A percentile compares a stretch with the other conserved stretches of the same genome.
phyloP scores from a whole-genome alignment of 2,113 vertebrate genomes.

The Pagrus major region DNA sequence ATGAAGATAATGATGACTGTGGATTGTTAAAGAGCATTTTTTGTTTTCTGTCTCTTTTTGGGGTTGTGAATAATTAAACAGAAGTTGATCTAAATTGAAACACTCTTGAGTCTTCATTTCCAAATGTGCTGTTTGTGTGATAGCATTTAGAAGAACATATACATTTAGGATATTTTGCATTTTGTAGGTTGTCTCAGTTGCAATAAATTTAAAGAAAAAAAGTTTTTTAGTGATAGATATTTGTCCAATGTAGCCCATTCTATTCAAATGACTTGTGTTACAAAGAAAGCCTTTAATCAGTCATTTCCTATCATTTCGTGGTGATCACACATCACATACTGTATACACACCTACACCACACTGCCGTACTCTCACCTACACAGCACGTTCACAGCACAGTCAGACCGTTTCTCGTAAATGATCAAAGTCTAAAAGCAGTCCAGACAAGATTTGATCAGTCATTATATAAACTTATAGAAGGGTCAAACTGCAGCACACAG shows the following conservation, averaged over 20 bases:
- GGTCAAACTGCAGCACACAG: too few species aligned
- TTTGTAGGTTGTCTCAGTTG: too few species aligned
- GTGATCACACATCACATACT: not conserved
- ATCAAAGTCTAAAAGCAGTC: not conserved
- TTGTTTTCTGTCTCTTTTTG: constrained; percentile 67
- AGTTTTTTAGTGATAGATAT: too few species aligned
- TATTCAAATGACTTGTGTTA: not conserved
- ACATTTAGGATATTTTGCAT: not conserved
- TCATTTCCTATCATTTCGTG: too few species aligned
- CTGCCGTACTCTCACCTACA: not conserved
- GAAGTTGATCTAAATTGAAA: constrained; percentile 72
- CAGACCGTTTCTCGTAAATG: not conserved
- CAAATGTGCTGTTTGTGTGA: not conserved
- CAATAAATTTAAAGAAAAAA: too few species aligned
- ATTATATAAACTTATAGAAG: too few species aligned
- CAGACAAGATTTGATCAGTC: not conserved
- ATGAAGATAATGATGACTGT: constrained; percentile 59
- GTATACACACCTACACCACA: not conserved
- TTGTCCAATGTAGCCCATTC: not conserved
- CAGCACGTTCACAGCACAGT: not conserved
- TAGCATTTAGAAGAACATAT: not conserved
- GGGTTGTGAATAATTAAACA: constrained; percentile 83
- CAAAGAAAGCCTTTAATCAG: not conserved
- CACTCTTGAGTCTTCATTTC: constrained; percentile 24
- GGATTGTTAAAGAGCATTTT: constrained; percentile 74